phyloP scores from a whole-genome alignment of 2,888 invertebrate species.

The Crepidodera aurea region DNA sequence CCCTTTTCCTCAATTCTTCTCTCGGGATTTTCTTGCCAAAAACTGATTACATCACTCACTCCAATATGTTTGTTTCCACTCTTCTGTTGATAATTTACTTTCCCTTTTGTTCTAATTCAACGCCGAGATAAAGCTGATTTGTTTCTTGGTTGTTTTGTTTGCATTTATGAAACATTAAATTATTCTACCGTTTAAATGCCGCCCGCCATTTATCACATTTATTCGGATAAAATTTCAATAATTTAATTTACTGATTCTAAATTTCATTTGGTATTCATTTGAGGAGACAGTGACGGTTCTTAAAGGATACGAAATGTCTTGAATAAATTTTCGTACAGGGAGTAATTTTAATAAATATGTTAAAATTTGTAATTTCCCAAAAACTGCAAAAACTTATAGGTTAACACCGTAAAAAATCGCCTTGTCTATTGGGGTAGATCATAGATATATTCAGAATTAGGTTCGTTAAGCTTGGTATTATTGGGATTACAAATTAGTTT shows the following conservation, averaged over 20 bases:
- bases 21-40: no score
- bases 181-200: neutral
- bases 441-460: no score
- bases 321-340: no score
- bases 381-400: no score
- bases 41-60: neutral
- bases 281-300: neutral
- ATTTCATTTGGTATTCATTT: slow-evolving; percentile 6
- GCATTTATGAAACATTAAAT: slow-evolving; percentile 9
- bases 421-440: no score
- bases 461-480: no score
- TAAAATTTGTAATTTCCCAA: no score
- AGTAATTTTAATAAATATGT: no score
- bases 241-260: slow-evolving; percentile 10
- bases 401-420: no score
- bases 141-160: slow-evolving; percentile 3
- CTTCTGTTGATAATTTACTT: neutral
- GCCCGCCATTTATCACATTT: slow-evolving; percentile 10
- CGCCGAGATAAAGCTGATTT: neutral
- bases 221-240: slow-evolving; percentile 9
- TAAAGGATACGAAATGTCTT: no score
- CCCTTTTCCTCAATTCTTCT: neutral
- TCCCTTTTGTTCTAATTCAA: neutral
- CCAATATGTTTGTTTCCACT: slow-evolving; percentile 4
- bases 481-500: no score